phyloP scores from a whole-genome alignment of 2,888 invertebrate genomes.

The Aspidiotus rigidus region DNA sequence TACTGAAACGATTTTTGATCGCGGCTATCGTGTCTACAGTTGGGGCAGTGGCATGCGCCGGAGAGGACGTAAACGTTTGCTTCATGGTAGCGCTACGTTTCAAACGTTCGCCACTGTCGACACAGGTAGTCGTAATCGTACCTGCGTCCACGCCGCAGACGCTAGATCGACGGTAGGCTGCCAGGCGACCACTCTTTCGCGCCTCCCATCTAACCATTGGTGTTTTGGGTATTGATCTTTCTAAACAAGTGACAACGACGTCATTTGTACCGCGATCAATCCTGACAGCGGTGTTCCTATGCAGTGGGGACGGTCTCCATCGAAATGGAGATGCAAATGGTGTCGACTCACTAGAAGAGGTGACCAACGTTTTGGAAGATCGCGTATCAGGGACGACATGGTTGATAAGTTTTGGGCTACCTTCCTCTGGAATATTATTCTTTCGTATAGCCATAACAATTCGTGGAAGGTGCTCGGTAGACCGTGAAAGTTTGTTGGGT shows the following conservation, averaged over 20 bases:
- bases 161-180: slow-evolving; percentile 35
- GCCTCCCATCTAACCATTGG: slow-evolving; percentile 14
- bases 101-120: slow-evolving; percentile 1
- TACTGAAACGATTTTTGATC: slow-evolving; percentile 19
- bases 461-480: slow-evolving; percentile 7
- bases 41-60: slow-evolving; percentile 35
- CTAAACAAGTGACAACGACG: slow-evolving; percentile 7
- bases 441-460: neutral
- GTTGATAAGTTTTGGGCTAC: neutral
- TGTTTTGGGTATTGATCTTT: slow-evolving; percentile 17
- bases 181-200: slow-evolving; percentile 15
- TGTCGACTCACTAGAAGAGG: neutral
- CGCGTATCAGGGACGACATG: neutral
- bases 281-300: slow-evolving; percentile 40
- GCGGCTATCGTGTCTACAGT: slow-evolving; percentile 41
- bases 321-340: neutral
- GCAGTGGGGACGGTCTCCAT: neutral
- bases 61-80: slow-evolving; percentile 45
- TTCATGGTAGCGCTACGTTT: slow-evolving; percentile 7
- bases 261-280: slow-evolving; percentile 49
- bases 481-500: slow-evolving; percentile 19
- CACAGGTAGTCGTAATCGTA: slow-evolving; percentile 36
- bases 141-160: slow-evolving; percentile 38
- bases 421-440: too few species aligned
- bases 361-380: neutral